These are phyloP conservation scores for Chelidonichthys spinosus DNA, from an alignment of 2,797 vertebrate genomes.

Conservation along the genomic window DNA sequence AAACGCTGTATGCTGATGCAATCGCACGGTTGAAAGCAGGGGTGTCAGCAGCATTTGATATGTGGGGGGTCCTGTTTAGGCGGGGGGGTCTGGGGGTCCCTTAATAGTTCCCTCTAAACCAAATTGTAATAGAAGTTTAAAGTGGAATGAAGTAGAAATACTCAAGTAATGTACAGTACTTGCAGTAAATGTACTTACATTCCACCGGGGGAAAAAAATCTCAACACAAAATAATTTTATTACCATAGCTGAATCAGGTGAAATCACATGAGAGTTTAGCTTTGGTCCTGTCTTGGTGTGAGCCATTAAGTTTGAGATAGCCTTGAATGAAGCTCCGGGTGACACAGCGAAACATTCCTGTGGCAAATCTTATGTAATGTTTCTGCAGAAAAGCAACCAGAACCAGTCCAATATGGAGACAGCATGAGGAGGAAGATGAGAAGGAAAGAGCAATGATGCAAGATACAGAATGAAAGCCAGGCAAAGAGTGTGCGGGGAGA, in stretches of 20 bases:
- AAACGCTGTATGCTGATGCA: background rate
- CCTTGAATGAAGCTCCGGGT: conserved; percentile 14
- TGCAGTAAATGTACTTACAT: background rate
- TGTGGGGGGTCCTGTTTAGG: too few relatives aligned
- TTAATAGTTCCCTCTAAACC: background rate
- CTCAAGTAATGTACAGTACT: background rate
- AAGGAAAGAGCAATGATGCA: conserved; percentile 65
- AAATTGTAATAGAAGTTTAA: background rate
- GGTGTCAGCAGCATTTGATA: too few relatives aligned
- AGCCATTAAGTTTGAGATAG: conserved; percentile 18
- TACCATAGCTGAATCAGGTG: background rate
- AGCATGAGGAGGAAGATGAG: conserved; percentile 59
- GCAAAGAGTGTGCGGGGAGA: conserved; percentile 78
- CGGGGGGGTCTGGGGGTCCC: too few relatives aligned
- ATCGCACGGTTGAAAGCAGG: background rate
- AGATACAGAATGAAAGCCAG: conserved; percentile 78
- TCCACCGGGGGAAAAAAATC: too few relatives aligned
- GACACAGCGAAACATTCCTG: conserved; percentile 27
- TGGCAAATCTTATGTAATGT: conserved; percentile 42
- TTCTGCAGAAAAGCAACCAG: conserved; percentile 54
- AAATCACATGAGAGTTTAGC: background rate
- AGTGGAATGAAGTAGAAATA: background rate
- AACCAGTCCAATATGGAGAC: conserved; percentile 40
- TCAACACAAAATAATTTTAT: conserved; percentile 2
- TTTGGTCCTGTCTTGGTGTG: conserved; percentile 6